Percentiles rank a stretch among this genome's conserved stretches.
Evolutionary conservation across 2,113 vertebrate genomes (phyloP).

Genomic region (Fulica atra): DNA sequence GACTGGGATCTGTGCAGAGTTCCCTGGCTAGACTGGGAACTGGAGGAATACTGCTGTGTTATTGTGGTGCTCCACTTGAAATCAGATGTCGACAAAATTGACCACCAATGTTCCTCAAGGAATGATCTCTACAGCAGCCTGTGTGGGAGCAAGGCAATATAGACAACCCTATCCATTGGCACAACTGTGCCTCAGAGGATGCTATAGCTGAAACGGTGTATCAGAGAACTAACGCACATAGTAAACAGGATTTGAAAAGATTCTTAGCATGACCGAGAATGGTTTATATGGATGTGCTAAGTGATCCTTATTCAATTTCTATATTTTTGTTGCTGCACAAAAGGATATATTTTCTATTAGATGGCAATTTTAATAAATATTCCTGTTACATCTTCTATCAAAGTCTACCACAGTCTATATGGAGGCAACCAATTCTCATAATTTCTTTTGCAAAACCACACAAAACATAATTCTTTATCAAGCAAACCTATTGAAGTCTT

Average conservation of each 20-base stretch:
- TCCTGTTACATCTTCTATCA: neutral
- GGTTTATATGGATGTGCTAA: neutral
- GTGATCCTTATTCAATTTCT: neutral
- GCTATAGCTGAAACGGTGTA: neutral
- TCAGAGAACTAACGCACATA: neutral
- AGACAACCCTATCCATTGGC: neutral
- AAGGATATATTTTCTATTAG: neutral
- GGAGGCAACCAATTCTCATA: neutral
- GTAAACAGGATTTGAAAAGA: neutral
- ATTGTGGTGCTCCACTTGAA: neutral
- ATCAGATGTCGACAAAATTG: neutral
- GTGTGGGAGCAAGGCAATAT: neutral
- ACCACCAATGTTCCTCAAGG: neutral
- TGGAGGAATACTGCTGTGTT: neutral
- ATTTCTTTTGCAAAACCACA: neutral
- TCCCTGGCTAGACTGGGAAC: neutral
- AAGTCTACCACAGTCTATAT: neutral
- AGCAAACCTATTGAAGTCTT: neutral
- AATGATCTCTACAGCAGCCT: neutral
- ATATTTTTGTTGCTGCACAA: neutral
- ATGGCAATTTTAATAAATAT: neutral
- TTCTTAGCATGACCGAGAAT: neutral
- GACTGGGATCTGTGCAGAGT: neutral
- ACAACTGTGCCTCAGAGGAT: neutral
- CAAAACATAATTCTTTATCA: neutral